A percentile compares a stretch with the other conserved stretches of the same genome.
phyloP scores from a whole-genome alignment of 2,113 vertebrate species.

The Rhadina sibilatrix region DNA sequence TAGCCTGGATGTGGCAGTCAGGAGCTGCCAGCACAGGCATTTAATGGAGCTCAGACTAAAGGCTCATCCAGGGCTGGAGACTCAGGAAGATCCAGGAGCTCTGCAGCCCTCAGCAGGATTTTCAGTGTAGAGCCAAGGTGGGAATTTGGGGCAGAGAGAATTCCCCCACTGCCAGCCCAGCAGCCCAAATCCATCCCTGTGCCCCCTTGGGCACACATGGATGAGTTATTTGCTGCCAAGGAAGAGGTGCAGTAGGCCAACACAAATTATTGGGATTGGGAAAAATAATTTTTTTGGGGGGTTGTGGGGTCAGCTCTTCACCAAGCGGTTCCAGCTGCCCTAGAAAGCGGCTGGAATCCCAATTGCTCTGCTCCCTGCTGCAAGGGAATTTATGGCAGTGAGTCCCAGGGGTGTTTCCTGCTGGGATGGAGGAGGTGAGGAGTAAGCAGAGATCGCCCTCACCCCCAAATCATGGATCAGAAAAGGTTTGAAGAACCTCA shows the following conservation, averaged over 20 bases:
- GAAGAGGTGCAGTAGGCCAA: not conserved
- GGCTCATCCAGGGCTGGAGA: not conserved
- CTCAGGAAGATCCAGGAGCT: accelerated
- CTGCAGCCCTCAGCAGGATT: not conserved
- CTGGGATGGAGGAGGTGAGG: not conserved
- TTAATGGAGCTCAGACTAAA: not conserved
- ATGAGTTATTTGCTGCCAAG: not conserved
- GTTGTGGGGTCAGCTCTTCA: not conserved
- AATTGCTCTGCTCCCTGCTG: not conserved
- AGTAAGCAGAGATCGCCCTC: accelerated
- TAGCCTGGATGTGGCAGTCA: not conserved
- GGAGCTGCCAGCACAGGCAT: not conserved
- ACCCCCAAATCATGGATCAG: not conserved
- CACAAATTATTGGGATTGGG: not conserved
- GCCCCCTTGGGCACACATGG: not conserved
- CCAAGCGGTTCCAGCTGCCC: not conserved
- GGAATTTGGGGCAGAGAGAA: not conserved
- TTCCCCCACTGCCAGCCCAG: not conserved
- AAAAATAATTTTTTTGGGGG: too few species aligned
- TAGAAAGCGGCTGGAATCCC: not conserved
- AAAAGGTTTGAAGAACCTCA: not conserved
- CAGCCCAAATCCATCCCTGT: not conserved
- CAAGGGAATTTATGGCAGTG: not conserved
- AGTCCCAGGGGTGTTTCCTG: not conserved
- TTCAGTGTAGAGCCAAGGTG: accelerated